Evolutionary conservation across 2,797 vertebrate species (phyloP), one percentile per base, ranked within the genome.

Genomic region (Naso thynnoides): DNA sequence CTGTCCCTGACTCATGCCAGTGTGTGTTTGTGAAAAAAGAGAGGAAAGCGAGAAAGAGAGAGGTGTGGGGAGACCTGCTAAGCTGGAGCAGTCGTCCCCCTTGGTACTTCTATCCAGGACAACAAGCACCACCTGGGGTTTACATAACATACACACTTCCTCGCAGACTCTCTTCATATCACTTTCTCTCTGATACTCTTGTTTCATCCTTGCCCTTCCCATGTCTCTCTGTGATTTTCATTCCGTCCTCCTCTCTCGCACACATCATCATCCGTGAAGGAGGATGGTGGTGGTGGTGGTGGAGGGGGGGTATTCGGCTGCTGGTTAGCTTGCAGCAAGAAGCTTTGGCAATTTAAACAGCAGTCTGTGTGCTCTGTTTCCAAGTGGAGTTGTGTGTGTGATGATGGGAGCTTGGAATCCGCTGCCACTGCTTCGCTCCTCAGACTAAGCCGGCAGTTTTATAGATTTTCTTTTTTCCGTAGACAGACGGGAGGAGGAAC

Each of bases 101-200:
- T 82, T 95, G 14, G 95, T 87, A 72, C 88, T 8, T 82, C 94
- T 95, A 60, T 95, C 94, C 83, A 96, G 95, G 54, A 96, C 95
- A 78, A 96, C 95, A 86, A 26, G 67, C 52, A 90, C 94, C 69
- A 95, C 91, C 88, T 93, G 93, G 85, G 91, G 82, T 90, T 92
- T 93, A 87, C 82, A 78, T 88, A 89, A 88, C 86, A 77, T 65
- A 65, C 72, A 73, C 62, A 36, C 45, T 42, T 48, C 50, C 81
- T 54, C 56, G 23, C 61, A 16, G 66, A 50, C 75, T 23, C 58
- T 78, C 69, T 49, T 70, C 45, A 45, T 76, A 76, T 82, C 70
- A 24, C 54, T 85, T 74, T 83, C 79, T 71, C 65, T 76, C 38
- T 67, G 58, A 77, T 74, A 54, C 36, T 55, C 50, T 45, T 78